These are phyloP conservation scores for Myotis pilosus DNA, from an alignment of 2,797 vertebrate species.

Conservation along the genomic window DNA sequence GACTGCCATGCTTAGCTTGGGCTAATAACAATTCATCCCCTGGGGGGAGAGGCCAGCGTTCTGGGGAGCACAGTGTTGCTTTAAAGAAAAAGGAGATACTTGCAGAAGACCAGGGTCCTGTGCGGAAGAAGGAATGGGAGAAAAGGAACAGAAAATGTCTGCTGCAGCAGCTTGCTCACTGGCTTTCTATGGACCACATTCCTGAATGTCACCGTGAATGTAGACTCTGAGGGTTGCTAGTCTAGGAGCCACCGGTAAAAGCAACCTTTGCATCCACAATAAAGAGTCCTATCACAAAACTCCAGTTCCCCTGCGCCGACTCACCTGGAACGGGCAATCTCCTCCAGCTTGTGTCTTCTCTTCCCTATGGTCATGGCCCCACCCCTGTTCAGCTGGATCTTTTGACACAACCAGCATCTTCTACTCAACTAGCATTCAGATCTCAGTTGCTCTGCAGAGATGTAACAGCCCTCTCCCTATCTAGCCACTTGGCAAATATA, in stretches of 20 bases:
- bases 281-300: background rate
- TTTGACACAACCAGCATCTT: background rate
- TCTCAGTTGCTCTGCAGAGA: background rate
- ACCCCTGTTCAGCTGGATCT: background rate
- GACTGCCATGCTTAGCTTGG: background rate
- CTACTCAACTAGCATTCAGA: background rate
- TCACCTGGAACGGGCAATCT: background rate
- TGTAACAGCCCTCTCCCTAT: background rate
- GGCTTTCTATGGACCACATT: background rate
- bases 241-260: background rate
- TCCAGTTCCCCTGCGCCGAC: background rate
- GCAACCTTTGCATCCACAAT: background rate
- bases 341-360: background rate
- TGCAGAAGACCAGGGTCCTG: background rate
- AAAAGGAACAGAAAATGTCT: background rate
- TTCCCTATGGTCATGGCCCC: background rate
- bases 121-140: background rate
- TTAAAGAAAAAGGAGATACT: background rate
- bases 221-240: background rate
- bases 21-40: background rate
- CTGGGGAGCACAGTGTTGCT: background rate
- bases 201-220: background rate
- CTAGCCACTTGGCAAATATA: background rate
- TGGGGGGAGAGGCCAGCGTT: background rate
- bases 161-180: no score